These are phyloP conservation scores for Oryzias celebensis DNA, from an alignment of 2,113 vertebrate genomes.

Conservation along the genomic window DNA sequence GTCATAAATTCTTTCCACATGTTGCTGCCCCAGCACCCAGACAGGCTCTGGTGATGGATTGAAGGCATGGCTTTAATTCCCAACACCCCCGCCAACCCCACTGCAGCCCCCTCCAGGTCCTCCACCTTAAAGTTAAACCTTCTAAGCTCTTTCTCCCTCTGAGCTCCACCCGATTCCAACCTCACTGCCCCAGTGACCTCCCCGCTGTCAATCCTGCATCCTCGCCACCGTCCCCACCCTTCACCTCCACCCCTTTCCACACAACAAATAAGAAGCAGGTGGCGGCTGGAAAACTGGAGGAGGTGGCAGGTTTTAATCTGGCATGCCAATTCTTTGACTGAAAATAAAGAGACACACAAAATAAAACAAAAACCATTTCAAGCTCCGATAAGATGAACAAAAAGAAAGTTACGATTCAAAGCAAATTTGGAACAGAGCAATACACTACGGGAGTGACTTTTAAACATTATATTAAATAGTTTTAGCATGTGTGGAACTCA, in stretches of 20 bases:
- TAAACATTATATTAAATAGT: no score
- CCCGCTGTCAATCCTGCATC: constrained; percentile 18
- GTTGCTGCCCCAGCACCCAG: constrained; percentile 71
- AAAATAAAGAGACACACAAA: not conserved
- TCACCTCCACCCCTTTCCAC: not conserved
- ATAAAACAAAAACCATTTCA: not conserved
- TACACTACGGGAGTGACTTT: no score
- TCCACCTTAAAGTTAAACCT: no score
- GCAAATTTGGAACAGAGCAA: no score
- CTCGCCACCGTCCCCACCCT: not conserved
- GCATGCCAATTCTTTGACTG: not conserved
- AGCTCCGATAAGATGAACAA: no score
- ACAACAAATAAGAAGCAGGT: constrained; percentile 1
- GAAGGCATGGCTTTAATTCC: constrained; percentile 76
- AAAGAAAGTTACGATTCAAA: no score
- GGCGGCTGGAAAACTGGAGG: no score
- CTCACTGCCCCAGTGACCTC: constrained; percentile 41
- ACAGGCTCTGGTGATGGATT: constrained; percentile 68
- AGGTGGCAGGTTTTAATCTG: no score
- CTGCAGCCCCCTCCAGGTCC: not conserved
- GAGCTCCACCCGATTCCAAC: constrained; percentile 35
- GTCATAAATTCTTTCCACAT: constrained; percentile 84
- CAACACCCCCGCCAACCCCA: constrained; percentile 24
- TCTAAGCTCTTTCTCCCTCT: constrained; percentile 44
- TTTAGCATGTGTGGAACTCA: no score